phyloP scores from a whole-genome alignment of 2,797 vertebrate genomes.

The Sus cebifrons region DNA sequence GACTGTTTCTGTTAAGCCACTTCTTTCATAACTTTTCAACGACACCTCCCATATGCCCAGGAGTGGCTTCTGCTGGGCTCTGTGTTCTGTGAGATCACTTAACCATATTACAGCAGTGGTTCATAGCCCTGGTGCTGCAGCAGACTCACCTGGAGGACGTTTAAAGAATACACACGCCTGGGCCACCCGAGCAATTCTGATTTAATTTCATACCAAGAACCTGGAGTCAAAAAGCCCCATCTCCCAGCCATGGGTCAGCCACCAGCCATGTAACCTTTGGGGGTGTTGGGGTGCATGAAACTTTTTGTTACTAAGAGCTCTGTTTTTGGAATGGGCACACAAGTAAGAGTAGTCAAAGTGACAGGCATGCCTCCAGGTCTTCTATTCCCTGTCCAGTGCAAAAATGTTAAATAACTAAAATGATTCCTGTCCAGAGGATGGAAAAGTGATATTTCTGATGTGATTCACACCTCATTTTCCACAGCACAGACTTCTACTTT shows the following conservation, averaged over 20 bases:
- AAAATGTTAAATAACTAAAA: neutral
- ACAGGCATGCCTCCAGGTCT: neutral
- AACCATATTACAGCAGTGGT: too few relatives aligned
- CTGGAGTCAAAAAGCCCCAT: neutral
- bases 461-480: neutral
- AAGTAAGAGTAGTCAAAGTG: neutral
- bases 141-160: neutral
- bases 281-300: neutral
- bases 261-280: neutral
- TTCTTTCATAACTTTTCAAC: neutral
- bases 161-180: neutral
- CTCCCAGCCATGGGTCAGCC: neutral
- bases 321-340: neutral
- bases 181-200: neutral
- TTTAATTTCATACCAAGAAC: conserved; percentile 27
- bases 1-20: neutral
- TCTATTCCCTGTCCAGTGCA: neutral
- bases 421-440: neutral
- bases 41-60: neutral
- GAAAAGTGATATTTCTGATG: neutral
- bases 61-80: neutral
- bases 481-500: neutral
- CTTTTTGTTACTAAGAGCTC: neutral
- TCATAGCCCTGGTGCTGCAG: neutral
- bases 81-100: too few relatives aligned